phyloP scores from a whole-genome alignment of 92 coral and sea anemone species.

The Zoanthus gigantus region DNA sequence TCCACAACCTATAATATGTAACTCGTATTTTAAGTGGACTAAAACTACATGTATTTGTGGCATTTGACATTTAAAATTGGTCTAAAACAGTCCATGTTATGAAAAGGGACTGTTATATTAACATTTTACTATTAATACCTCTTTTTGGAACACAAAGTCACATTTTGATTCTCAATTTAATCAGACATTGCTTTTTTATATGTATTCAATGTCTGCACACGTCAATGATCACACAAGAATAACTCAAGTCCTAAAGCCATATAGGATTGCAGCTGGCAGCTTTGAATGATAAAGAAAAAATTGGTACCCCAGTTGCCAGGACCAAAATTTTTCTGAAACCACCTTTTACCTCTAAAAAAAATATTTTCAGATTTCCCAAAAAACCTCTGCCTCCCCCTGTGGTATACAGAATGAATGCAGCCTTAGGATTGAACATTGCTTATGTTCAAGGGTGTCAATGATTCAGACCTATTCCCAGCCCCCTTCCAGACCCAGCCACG shows the following conservation, averaged over 20 bases:
- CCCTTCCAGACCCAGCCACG: no score
- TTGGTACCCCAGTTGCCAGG: neutral
- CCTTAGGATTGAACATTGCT: no score
- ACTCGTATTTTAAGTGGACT: neutral
- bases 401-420: no score
- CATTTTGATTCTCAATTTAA: slow-evolving; percentile 24
- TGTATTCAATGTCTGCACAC: neutral
- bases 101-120: neutral
- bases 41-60: neutral
- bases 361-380: no score
- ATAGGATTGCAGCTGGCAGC: neutral
- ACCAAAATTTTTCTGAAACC: no score
- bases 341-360: no score
- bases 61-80: neutral
- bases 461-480: no score
- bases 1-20: no score
- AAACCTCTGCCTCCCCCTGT: no score
- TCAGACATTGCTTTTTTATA: slow-evolving; percentile 12
- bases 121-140: neutral
- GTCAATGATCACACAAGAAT: no score
- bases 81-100: neutral
- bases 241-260: neutral
- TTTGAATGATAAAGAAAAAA: neutral
- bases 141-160: neutral
- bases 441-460: no score